Evolutionary conservation across 2,888 invertebrate species (phyloP).

Genomic region (Mechanitis messenoides): DNA sequence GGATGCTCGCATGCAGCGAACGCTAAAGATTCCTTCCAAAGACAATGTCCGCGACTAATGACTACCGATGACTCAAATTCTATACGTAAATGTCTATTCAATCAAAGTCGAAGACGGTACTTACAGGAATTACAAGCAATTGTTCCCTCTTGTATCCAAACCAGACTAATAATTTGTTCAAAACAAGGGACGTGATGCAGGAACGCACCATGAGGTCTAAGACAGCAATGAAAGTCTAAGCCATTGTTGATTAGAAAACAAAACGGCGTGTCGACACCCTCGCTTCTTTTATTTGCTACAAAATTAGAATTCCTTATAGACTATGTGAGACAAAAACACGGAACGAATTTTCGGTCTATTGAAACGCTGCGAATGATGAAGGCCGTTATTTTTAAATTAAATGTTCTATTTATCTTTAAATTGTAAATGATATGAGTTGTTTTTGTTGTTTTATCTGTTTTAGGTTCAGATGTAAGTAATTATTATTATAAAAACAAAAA

Average conservation of each 20-base stretch:
- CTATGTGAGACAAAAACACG: conserved; percentile 59
- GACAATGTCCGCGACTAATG: conserved; percentile 62
- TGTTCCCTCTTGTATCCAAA: conserved; percentile 66
- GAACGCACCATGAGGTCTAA: conserved; percentile 67
- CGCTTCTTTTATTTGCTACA: conserved; percentile 61
- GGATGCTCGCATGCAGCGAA: conserved; percentile 40
- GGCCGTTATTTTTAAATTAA: conserved; percentile 64
- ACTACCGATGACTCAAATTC: conserved; percentile 68
- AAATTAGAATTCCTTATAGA: conserved; percentile 57
- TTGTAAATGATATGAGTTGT: conserved; percentile 33
- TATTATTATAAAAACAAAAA: too few relatives aligned
- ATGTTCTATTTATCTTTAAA: conserved; percentile 41
- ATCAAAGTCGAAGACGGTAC: conserved; percentile 45
- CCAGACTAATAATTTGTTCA: conserved; percentile 74
- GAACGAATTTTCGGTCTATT: conserved; percentile 58
- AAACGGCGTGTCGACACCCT: conserved; percentile 73
- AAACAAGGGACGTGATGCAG: conserved; percentile 64
- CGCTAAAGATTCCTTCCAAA: conserved; percentile 40
- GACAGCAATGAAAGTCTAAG: conserved; percentile 46
- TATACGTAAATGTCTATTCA: conserved; percentile 70
- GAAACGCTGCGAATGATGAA: conserved; percentile 53
- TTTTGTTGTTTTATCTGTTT: conserved; percentile 18
- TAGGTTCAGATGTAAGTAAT: conserved; percentile 10
- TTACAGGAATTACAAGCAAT: conserved; percentile 69
- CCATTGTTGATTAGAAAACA: conserved; percentile 69